Base-by-base conservation (phyloP, 2,888 invertebrate species). In the Drosophila nr. perissopoda region DNA sequence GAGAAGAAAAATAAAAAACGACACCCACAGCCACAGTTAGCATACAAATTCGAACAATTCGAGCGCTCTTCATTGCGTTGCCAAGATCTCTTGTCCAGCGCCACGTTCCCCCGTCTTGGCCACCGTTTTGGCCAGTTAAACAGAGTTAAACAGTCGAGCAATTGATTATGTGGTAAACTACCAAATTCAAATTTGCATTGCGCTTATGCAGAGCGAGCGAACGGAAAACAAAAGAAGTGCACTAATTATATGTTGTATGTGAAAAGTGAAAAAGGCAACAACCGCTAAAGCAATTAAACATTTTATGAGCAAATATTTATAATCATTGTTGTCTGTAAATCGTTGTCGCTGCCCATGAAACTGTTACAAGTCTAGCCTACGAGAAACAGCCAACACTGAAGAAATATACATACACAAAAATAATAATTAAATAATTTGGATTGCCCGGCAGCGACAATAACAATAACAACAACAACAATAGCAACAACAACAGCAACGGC, bases 41-140 rank as follows among this genome's bases (percentile, higher is more conserved):
- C 83, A 85, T 83, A 83, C 83, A 83, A 83, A 83, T 83, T 56
- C 25, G 83, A 75, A 76, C 65, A 84, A 70, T 54, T 63, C 53
- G 69, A 31, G 40, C 33, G 54, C 61, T 68, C 63, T 61, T 38
- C 60, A 57, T 25, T 57, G 31, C 60, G 54, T 58, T 71, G 79
- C 70, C 78, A 79, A 73, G 64, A 74, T 77, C 78, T 66, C 16
- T 46, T 46, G 25, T 8, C 46, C 49, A 51, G 49, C 18, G 10
- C n/a, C 59, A 7, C 38, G 3, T 29, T 18, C 6, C 11, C 11
- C 25, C 5, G 10, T 1, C 46, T 27, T 25, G 1, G 5, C n/a
- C 7, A 21, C 10, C 36, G 16, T 36, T 61, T 42, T 21, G 54
- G 13, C 49, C 33, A 29, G 57, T 16, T 21, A 21, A 40, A 29